Evolutionary conservation across 53 echinoderm and acorn worm genomes (phyloP), one percentile per base, ranked within the genome.

Genomic region (Astropecten irregularis): DNA sequence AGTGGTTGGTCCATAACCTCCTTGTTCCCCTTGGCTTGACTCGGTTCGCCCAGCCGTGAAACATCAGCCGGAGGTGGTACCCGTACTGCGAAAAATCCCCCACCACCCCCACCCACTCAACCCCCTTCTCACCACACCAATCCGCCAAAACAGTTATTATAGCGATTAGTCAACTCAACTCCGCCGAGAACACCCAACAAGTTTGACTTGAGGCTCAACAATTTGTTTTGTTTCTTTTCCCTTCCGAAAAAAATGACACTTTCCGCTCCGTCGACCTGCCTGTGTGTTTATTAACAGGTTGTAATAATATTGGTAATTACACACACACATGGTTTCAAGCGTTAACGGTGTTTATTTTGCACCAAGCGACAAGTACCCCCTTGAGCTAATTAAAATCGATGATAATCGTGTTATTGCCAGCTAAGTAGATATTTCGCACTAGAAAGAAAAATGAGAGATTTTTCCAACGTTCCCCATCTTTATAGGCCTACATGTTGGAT

Each of bases 371-470:
- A 34, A 73, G 36, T 28, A 54, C n/a, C 36, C 59, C 76, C 76
- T 57, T 40, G 28, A 59, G 76, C 59, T 76, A 59, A 76, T 76
- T 76, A 76, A 40, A 76, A n/a, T 23, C 58, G 59, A 52, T 58
- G 76, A 58, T 76, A 58, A 76, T 76, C 59, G 58, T 40, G 29
- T 44, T 42, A n/a, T n/a, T n/a, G n/a, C n/a, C 21, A 76, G 59
- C 44, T 25, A 42, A 52, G 76, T 37, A 40, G 76, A 76, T 57
- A 59, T 40, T 25, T 59, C 15, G 15, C 34, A 6, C 58, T 26
- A 34, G 11, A 42, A 42, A n/a, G n/a, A n/a, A n/a, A n/a, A n/a
- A n/a, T n/a, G n/a, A n/a, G n/a, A n/a, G n/a, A n/a, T n/a, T n/a
- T n/a, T n/a, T n/a, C n/a, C n/a, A n/a, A n/a, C n/a, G n/a, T n/a